phyloP scores from a whole-genome alignment of 2,888 invertebrate genomes.

The Limnephilus marmoratus region DNA sequence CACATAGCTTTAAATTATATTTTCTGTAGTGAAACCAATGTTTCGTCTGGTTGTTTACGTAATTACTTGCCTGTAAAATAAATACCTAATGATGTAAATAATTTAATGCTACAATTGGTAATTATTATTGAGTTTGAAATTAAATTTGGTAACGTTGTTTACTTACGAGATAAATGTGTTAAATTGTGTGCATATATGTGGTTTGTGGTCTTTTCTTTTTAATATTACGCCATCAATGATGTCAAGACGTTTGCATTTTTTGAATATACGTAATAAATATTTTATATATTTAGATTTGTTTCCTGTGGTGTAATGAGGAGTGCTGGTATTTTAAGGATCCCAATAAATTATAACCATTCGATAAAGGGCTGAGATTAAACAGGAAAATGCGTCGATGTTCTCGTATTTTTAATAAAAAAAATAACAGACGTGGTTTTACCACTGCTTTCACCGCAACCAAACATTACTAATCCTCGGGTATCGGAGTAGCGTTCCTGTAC shows the following conservation, averaged over 20 bases:
- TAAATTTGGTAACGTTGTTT: not conserved
- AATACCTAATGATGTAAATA: too few species aligned
- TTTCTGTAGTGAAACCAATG: too few species aligned
- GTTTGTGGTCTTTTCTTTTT: not conserved
- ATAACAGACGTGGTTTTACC: not conserved
- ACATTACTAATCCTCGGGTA: not conserved
- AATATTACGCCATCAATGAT: not conserved
- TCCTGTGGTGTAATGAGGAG: not conserved
- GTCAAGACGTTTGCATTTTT: not conserved
- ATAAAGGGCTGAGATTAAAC: constrained; percentile 16
- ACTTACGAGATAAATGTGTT: not conserved
- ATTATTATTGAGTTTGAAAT: too few species aligned
- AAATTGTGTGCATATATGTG: not conserved
- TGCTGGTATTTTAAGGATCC: constrained; percentile 4
- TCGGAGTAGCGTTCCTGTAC: too few species aligned
- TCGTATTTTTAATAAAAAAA: not conserved
- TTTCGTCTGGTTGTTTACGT: too few species aligned
- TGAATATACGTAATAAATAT: not conserved
- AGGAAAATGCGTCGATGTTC: constrained; percentile 17
- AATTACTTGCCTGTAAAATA: too few species aligned
- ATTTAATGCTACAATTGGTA: too few species aligned
- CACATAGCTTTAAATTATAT: too few species aligned
- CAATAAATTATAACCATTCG: constrained; percentile 25
- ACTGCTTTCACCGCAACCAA: not conserved
- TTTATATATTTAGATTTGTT: not conserved